Percentiles rank a stretch among this genome's conserved stretches.
Evolutionary conservation across 2,888 invertebrate genomes (phyloP).

Genomic region (Boloria euphrosyne): DNA sequence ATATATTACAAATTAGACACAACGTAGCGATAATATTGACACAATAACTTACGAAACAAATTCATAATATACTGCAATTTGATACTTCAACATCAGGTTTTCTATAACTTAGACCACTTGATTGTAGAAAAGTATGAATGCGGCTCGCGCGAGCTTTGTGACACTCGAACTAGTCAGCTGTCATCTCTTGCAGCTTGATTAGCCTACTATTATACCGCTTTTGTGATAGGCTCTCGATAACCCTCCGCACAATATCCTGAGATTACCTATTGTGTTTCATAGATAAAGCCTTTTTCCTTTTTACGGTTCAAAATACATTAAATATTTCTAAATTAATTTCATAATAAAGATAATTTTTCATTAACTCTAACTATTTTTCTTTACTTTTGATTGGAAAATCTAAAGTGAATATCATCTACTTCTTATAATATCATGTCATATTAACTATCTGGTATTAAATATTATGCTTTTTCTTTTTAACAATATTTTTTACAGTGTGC

Average conservation of each 20-base stretch:
- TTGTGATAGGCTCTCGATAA: conserved; percentile 28
- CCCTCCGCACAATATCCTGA: conserved; percentile 16
- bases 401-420: too few species aligned
- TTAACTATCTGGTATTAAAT: too few species aligned
- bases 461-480: too few species aligned
- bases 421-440: too few species aligned
- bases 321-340: too few species aligned
- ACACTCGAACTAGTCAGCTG: conserved; percentile 32
- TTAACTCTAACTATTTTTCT: too few species aligned
- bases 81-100: not conserved
- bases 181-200: conserved; percentile 35
- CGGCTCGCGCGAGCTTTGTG: conserved; percentile 31
- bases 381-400: too few species aligned
- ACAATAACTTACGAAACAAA: too few species aligned
- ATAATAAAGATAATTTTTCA: too few species aligned
- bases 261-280: conserved; percentile 21
- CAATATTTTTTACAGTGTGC: too few species aligned
- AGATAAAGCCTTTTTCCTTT: not conserved
- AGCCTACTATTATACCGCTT: conserved; percentile 30
- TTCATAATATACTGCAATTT: not conserved
- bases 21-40: too few species aligned
- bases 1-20: too few species aligned
- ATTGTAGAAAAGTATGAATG: conserved; percentile 32
- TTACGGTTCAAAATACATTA: not conserved
- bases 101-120: conserved; percentile 3